Evolutionary conservation across 2,797 vertebrate genomes (phyloP).

Genomic region (Poeciliopsis gracilis): DNA sequence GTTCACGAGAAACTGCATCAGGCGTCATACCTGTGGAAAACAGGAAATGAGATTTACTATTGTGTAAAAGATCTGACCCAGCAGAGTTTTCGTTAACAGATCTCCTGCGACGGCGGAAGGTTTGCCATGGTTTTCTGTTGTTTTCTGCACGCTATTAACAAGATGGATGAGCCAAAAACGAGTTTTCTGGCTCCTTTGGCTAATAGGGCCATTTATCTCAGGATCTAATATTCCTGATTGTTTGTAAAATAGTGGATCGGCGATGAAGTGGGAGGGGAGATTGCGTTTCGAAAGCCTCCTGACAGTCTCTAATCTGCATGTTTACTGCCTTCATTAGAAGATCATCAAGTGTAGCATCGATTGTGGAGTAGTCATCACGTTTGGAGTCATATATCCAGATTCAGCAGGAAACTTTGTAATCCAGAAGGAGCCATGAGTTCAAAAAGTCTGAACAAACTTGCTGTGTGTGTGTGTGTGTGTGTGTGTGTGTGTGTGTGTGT

Average conservation of each 20-base stretch:
- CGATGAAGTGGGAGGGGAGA: conserved; percentile 43
- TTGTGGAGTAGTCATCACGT: conserved; percentile 36
- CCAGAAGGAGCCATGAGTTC: background rate
- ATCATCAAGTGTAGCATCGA: conserved; percentile 69
- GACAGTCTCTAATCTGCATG: conserved; percentile 68
- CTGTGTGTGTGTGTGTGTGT: background rate
- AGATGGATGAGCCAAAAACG: conserved; percentile 4
- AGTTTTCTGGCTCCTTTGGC: conserved; percentile 16
- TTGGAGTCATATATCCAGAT: conserved; percentile 41
- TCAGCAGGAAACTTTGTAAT: conserved; percentile 33
- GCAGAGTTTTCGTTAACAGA: background rate
- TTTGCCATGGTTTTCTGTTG: conserved; percentile 2
- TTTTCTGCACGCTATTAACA: conserved; percentile 16
- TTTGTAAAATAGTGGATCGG: conserved; percentile 36
- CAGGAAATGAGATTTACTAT: background rate
- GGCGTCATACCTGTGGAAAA: background rate
- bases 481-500: background rate
- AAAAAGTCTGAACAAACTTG: background rate
- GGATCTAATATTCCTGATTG: conserved; percentile 32
- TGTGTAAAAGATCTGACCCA: conserved; percentile 1
- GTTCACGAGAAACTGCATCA: background rate
- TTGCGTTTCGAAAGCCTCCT: conserved; percentile 41
- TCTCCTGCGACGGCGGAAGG: no score
- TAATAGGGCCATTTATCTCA: conserved; percentile 21
- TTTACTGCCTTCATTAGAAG: conserved; percentile 74